Conservation (phyloP, 2,888 invertebrate genomes). For the Zeuzera pyrina region DNA sequence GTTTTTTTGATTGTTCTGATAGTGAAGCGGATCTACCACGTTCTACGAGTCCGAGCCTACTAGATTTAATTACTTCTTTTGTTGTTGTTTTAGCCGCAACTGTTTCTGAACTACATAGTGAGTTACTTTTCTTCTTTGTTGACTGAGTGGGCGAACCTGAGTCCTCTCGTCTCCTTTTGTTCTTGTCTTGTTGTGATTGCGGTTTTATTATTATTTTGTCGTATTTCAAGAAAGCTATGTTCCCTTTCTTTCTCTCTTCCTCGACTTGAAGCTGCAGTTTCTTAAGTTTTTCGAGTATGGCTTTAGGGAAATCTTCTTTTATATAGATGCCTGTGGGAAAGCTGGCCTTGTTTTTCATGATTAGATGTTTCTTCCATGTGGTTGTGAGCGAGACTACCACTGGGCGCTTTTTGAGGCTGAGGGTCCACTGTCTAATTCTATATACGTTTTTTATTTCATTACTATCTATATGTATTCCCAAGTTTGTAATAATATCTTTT, state of each 20-base stretch:
- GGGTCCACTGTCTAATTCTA: too few relatives aligned
- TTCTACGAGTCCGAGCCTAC: conserved; percentile 9
- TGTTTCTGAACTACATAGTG: conserved; percentile 2
- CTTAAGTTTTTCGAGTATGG: conserved; percentile 10
- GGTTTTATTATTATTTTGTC: conserved; percentile 11
- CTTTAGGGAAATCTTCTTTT: conserved; percentile 12
- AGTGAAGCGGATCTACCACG: conserved; percentile 8
- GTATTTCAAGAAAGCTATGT: conserved; percentile 9
- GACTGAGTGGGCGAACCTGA: conserved; percentile 11
- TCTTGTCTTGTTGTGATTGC: conserved; percentile 6
- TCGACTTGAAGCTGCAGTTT: conserved; percentile 9
- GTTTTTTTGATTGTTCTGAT: conserved; percentile 12
- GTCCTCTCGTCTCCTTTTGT: conserved; percentile 14
- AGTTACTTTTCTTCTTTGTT: conserved; percentile 10
- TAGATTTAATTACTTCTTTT: conserved; percentile 11
- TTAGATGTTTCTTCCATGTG: conserved; percentile 9
- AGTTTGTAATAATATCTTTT: too few relatives aligned
- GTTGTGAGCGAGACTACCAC: conserved; percentile 9
- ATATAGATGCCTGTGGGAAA: too few relatives aligned
- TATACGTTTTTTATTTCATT: too few relatives aligned
- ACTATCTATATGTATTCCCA: too few relatives aligned
- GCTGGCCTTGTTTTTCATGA: conserved; percentile 9
- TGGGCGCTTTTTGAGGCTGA: conserved; percentile 10
- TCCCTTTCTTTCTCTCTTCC: conserved; percentile 11
- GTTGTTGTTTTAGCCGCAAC: conserved; percentile 5